phyloP scores from a whole-genome alignment of 2,113 vertebrate species.

The Dolichallabes microphthalmus region DNA sequence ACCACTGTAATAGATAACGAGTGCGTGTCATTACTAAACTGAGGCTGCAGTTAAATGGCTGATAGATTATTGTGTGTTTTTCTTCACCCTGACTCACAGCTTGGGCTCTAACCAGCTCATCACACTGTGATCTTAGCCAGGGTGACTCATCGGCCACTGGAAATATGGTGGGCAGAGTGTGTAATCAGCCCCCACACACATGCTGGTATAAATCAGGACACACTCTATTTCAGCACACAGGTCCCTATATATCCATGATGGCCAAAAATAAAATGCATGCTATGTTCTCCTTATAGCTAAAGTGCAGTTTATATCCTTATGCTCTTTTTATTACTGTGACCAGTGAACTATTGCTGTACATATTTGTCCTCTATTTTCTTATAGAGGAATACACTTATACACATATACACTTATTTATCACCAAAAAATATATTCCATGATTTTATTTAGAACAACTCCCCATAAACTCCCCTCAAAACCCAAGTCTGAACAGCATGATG shows the following conservation, averaged over 20 bases:
- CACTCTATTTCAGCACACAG: conserved; percentile 14
- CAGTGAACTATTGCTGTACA: not conserved
- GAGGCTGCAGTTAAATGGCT: conserved; percentile 7
- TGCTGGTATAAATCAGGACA: conserved; percentile 18
- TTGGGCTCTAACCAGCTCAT: conserved; percentile 17
- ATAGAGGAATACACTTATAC: not conserved
- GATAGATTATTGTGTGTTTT: not conserved
- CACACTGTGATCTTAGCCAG: not conserved
- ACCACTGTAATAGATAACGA: not conserved
- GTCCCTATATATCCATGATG: not conserved
- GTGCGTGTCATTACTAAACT: not conserved
- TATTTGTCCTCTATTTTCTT: not conserved
- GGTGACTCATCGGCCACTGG: conserved; percentile 21
- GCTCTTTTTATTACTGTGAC: not conserved
- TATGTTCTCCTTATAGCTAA: not conserved
- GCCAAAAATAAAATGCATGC: conserved; percentile 2
- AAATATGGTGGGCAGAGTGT: conserved; percentile 20
- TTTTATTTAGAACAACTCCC: not conserved
- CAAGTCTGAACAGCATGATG: not conserved
- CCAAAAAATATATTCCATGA: not conserved
- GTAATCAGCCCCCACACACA: conserved; percentile 17
- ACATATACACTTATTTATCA: not conserved
- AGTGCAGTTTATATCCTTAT: not conserved
- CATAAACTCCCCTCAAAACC: not conserved
- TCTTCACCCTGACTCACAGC: conserved; percentile 9